Evolutionary conservation across 37 sponge, comb jelly and placozoan species (phyloP).

Genomic region (Theonella swinhoei): DNA sequence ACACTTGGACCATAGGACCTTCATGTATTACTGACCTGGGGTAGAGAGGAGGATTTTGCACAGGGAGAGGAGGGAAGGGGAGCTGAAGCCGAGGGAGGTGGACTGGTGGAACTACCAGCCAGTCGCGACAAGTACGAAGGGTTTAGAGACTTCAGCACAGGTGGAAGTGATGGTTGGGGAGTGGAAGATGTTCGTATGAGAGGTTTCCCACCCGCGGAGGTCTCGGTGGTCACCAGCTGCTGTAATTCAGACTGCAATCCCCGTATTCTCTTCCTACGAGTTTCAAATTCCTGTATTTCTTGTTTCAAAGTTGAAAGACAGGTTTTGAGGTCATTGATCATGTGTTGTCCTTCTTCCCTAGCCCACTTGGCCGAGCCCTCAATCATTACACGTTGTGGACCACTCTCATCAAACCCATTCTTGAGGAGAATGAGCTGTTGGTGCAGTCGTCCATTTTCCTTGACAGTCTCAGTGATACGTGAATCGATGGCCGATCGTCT

Average conservation of each 20-base stretch:
- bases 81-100: not conserved
- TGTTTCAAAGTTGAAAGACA: constrained; percentile 1
- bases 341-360: not conserved
- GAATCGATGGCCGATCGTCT: constrained; percentile 32
- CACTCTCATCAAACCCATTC: not conserved
- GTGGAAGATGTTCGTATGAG: not conserved
- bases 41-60: too few relatives aligned
- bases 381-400: not conserved
- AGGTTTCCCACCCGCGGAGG: not conserved
- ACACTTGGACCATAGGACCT: too few relatives aligned
- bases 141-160: constrained; percentile 40
- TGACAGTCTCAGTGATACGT: constrained; percentile 21
- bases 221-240: not conserved
- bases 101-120: not conserved
- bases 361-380: not conserved
- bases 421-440: constrained; percentile 1
- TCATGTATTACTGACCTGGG: too few relatives aligned
- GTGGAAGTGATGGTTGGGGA: constrained; percentile 33
- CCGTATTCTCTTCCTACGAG: not conserved
- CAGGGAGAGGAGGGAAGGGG: not conserved
- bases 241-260: constrained; percentile 34
- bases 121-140: constrained; percentile 38
- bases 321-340: constrained; percentile 1
- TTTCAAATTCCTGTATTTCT: constrained; percentile 17
- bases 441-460: constrained; percentile 50